These are phyloP conservation scores for Cecropterus lyciades DNA, from an alignment of 1,140 invertebrate genomes.

Conservation along the genomic window DNA sequence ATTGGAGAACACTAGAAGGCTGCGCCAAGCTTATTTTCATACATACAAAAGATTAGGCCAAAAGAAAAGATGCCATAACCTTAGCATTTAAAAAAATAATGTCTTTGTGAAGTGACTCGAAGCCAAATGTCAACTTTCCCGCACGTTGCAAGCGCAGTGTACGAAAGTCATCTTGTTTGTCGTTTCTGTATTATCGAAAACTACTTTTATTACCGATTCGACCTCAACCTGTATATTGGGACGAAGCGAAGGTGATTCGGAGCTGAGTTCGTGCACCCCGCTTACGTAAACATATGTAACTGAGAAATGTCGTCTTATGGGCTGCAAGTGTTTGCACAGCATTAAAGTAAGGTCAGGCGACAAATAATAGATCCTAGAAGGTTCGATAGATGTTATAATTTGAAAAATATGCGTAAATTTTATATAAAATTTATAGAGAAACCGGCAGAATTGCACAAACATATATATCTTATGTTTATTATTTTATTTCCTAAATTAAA, in stretches of 20 bases:
- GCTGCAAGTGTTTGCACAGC: neutral
- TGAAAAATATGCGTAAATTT: no score
- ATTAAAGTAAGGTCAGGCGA: no score
- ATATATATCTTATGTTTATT: no score
- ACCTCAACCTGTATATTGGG: conserved; percentile 78
- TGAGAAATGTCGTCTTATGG: conserved; percentile 52
- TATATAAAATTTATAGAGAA: no score
- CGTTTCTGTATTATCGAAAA: conserved; percentile 68
- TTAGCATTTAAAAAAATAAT: neutral
- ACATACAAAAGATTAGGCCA: neutral
- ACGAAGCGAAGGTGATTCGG: conserved; percentile 73
- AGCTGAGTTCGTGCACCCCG: conserved; percentile 71
- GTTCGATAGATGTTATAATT: no score
- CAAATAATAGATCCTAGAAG: no score
- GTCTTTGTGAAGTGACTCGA: neutral
- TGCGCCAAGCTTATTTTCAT: no score
- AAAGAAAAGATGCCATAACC: neutral
- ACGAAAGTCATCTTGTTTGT: conserved; percentile 69
- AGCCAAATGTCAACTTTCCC: conserved; percentile 47
- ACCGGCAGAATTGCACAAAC: no score
- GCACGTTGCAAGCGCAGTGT: conserved; percentile 30
- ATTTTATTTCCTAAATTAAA: no score
- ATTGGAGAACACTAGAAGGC: no score
- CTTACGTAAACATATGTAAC: conserved; percentile 78
- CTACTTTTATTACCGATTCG: conserved; percentile 72